Evolutionary conservation across 2,797 vertebrate species (phyloP).

Genomic region (Falco rusticolus): DNA sequence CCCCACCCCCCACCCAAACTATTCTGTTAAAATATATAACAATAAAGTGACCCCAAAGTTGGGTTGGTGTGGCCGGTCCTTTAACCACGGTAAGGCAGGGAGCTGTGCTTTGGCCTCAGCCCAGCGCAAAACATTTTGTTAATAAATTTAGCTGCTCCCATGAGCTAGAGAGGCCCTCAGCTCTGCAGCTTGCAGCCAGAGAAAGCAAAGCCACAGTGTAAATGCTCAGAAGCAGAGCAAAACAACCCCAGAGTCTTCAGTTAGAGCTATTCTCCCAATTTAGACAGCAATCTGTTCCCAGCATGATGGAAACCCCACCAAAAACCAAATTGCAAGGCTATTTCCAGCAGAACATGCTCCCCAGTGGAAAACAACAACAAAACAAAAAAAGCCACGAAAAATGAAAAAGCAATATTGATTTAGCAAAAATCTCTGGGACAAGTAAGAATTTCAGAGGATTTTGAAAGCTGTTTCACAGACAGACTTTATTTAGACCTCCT

Average conservation of each 20-base stretch:
- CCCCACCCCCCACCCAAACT: background rate
- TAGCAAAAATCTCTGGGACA: background rate
- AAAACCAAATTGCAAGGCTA: background rate
- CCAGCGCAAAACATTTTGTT: background rate
- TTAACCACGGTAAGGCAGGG: background rate
- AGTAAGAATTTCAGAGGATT: background rate
- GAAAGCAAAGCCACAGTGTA: background rate
- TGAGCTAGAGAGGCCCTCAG: background rate
- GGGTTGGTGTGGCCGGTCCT: rapidly evolving
- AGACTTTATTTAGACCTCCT: background rate
- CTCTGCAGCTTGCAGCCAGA: background rate
- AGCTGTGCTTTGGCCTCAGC: background rate
- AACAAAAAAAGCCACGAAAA: background rate
- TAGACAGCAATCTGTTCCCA: background rate
- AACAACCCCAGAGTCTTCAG: background rate
- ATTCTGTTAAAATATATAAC: background rate
- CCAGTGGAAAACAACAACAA: background rate
- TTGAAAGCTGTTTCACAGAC: background rate
- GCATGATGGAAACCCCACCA: background rate
- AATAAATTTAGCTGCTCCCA: background rate
- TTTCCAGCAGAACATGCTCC: background rate
- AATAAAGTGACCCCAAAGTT: rapidly evolving
- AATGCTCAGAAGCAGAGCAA: background rate
- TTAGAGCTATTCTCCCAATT: background rate
- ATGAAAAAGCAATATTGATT: background rate